phyloP scores from a whole-genome alignment of 2,113 vertebrate species.

The Smithornis capensis region DNA sequence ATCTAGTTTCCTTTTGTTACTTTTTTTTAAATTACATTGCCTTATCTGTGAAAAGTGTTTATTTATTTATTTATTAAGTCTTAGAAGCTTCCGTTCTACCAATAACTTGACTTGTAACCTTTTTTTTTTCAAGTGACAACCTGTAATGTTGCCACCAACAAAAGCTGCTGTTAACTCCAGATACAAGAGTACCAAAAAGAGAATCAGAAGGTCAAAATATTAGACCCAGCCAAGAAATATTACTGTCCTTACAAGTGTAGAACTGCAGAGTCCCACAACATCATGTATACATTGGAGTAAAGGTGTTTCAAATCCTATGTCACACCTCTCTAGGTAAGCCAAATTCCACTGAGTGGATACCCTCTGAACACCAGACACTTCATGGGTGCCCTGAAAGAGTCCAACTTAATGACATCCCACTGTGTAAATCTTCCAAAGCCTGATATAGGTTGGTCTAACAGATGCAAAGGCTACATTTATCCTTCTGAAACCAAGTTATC shows the following conservation, averaged over 20 bases:
- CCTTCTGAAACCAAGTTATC: not conserved
- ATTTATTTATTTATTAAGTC: not conserved
- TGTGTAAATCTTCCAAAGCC: not conserved
- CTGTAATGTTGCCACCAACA: not conserved
- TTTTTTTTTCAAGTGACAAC: not conserved
- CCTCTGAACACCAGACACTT: not conserved
- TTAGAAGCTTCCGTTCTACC: not conserved
- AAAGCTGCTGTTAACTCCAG: not conserved
- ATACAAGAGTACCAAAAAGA: not conserved
- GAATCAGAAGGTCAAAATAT: not conserved
- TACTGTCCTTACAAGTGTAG: not conserved
- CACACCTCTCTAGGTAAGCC: not conserved
- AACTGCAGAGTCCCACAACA: not conserved
- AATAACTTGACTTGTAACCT: not conserved
- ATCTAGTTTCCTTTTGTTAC: not conserved
- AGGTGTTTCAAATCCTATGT: not conserved
- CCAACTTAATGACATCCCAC: not conserved
- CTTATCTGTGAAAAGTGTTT: not conserved
- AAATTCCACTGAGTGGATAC: not conserved
- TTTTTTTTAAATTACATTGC: not conserved
- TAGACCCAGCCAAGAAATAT: not conserved
- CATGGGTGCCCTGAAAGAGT: rapidly evolving
- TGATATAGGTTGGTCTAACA: not conserved
- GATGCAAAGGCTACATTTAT: not conserved
- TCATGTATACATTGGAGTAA: not conserved